These are phyloP conservation scores for Heterohyrax brucei DNA, from an alignment of 2,797 vertebrate genomes.

Conservation along the genomic window DNA sequence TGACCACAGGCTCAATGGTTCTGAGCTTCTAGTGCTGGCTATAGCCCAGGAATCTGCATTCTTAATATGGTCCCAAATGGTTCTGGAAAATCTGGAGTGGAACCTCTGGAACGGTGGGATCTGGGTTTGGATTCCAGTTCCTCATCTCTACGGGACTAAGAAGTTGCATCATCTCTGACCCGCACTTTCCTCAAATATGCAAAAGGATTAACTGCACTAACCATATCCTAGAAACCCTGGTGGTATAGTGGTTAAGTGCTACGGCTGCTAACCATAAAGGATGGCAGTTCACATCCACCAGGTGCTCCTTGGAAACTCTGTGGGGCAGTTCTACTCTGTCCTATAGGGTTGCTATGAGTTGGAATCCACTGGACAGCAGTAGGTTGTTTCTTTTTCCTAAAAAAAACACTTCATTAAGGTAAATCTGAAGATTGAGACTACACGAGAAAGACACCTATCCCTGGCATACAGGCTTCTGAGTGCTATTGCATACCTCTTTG, in stretches of 20 bases:
- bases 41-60: not conserved
- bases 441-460: rapidly evolving
- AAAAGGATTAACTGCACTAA: too few relatives aligned
- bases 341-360: too few relatives aligned
- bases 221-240: too few relatives aligned
- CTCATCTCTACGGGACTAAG: not conserved
- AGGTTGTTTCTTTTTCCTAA: too few relatives aligned
- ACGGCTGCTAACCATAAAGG: too few relatives aligned
- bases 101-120: not conserved
- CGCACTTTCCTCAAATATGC: not conserved
- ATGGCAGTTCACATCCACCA: too few relatives aligned
- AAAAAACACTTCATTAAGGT: not conserved
- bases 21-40: not conserved
- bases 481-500: rapidly evolving
- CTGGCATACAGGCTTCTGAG: not conserved
- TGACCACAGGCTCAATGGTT: not conserved
- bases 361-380: too few relatives aligned
- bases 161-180: not conserved
- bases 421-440: rapidly evolving
- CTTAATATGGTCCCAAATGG: not conserved
- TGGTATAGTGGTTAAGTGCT: too few relatives aligned
- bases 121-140: not conserved
- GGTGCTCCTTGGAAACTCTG: too few relatives aligned
- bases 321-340: too few relatives aligned
- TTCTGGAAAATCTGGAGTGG: not conserved